Conservation (phyloP, 2,888 invertebrate genomes). For the Chrysolina oricalcia region DNA sequence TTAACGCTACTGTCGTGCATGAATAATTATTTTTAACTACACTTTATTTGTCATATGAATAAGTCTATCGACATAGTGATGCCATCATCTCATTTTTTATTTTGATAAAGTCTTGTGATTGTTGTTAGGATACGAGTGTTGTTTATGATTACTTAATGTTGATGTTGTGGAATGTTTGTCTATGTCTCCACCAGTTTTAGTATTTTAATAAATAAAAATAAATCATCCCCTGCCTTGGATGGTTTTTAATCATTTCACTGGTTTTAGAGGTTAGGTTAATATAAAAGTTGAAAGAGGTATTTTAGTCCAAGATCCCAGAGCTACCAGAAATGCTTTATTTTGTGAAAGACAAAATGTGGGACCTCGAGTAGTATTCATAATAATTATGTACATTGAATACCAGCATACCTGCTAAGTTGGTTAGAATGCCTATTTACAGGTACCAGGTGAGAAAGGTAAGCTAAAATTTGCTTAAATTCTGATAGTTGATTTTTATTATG, state of each 20-base stretch:
- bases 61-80: neutral
- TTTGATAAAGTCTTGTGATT: neutral
- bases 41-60: neutral
- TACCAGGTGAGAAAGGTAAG: too few relatives aligned
- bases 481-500: too few relatives aligned
- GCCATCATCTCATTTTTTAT: conserved; percentile 1
- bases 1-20: neutral
- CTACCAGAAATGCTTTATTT: too few relatives aligned
- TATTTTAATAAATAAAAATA: neutral
- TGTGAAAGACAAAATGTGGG: too few relatives aligned
- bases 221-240: neutral
- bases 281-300: neutral
- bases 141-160: neutral
- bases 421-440: too few relatives aligned
- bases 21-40: neutral
- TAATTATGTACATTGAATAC: too few relatives aligned
- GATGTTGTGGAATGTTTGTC: neutral
- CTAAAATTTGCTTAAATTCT: too few relatives aligned
- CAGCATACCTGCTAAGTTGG: too few relatives aligned
- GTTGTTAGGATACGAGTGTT: neutral
- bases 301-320: too few relatives aligned
- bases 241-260: neutral
- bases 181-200: neutral
- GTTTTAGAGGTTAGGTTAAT: neutral
- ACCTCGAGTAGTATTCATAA: too few relatives aligned